Evolutionary conservation across 2,113 vertebrate species (phyloP).

Genomic region (Petrocephalus microphthalmus): DNA sequence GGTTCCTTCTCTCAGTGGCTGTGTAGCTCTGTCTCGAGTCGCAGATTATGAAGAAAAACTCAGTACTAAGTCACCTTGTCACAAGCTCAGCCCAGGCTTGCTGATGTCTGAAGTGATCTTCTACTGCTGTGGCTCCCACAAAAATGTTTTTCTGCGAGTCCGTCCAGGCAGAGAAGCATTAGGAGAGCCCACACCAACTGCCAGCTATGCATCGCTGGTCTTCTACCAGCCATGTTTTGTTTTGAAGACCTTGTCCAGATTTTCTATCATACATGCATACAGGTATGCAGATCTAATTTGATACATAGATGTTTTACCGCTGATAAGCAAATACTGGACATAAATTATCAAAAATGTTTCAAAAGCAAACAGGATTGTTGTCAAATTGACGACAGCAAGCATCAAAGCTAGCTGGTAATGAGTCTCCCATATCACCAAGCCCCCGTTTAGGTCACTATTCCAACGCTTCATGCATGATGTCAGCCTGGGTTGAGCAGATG

Average conservation of each 20-base stretch:
- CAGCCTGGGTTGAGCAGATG: constrained; percentile 17
- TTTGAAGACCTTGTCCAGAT: constrained; percentile 34
- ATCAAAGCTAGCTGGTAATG: constrained; percentile 32
- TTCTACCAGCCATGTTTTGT: background rate
- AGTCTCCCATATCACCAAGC: constrained; percentile 15
- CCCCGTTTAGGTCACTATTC: constrained; percentile 19
- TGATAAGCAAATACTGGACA: constrained; percentile 63
- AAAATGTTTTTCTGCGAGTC: background rate
- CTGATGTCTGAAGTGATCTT: background rate
- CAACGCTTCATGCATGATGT: constrained; percentile 28
- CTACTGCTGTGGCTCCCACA: background rate
- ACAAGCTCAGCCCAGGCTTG: background rate
- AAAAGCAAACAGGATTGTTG: constrained; percentile 58
- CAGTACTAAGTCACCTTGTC: background rate
- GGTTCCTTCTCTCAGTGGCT: background rate
- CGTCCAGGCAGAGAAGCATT: background rate
- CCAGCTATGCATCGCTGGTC: background rate
- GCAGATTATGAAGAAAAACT: background rate
- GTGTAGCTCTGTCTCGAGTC: background rate
- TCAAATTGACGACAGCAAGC: constrained; percentile 37
- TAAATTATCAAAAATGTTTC: constrained; percentile 61
- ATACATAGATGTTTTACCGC: constrained; percentile 47
- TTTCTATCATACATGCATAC: constrained; percentile 49
- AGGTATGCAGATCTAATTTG: constrained; percentile 56
- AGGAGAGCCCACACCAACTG: background rate